A percentile compares a stretch with the other conserved stretches of the same genome.
Evolutionary conservation across 2,888 invertebrate species (phyloP).

Genomic region (Galeruca laticollis): DNA sequence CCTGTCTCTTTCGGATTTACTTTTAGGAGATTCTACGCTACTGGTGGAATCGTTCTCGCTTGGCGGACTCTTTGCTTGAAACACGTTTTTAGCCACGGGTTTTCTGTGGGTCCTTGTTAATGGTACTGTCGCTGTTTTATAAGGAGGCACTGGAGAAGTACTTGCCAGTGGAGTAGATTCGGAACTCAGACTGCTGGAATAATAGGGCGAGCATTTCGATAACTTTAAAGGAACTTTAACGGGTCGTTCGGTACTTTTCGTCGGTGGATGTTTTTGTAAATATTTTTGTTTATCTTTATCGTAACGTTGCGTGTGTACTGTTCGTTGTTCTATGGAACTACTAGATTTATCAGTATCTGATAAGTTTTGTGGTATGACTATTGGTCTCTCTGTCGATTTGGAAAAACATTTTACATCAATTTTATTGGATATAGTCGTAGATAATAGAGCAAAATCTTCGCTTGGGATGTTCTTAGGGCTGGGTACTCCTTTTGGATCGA

Average conservation of each 20-base stretch:
- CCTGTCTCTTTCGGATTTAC: constrained; percentile 68
- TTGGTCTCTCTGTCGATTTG: constrained; percentile 69
- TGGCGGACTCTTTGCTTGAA: constrained; percentile 77
- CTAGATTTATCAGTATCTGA: constrained; percentile 68
- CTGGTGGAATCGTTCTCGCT: constrained; percentile 83
- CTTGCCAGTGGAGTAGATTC: constrained; percentile 79
- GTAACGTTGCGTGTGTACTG: constrained; percentile 62
- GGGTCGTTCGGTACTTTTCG: constrained; percentile 63
- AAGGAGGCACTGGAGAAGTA: constrained; percentile 71
- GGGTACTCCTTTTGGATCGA: constrained; percentile 56
- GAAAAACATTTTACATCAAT: constrained; percentile 61
- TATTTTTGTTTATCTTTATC: constrained; percentile 64
- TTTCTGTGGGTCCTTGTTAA: constrained; percentile 63
- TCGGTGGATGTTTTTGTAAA: constrained; percentile 56
- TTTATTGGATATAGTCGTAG: constrained; percentile 48
- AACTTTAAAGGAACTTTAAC: constrained; percentile 69
- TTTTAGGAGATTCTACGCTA: constrained; percentile 77
- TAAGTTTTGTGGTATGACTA: constrained; percentile 68
- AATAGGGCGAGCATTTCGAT: constrained; percentile 80
- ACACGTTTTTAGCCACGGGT: constrained; percentile 72
- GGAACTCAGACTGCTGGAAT: constrained; percentile 81
- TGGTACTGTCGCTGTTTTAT: constrained; percentile 70
- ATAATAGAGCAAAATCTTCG: constrained; percentile 61
- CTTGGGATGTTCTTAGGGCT: constrained; percentile 64
- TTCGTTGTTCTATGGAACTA: constrained; percentile 68